Conservation (phyloP, 2,888 invertebrate species). For the Altica lythri region DNA sequence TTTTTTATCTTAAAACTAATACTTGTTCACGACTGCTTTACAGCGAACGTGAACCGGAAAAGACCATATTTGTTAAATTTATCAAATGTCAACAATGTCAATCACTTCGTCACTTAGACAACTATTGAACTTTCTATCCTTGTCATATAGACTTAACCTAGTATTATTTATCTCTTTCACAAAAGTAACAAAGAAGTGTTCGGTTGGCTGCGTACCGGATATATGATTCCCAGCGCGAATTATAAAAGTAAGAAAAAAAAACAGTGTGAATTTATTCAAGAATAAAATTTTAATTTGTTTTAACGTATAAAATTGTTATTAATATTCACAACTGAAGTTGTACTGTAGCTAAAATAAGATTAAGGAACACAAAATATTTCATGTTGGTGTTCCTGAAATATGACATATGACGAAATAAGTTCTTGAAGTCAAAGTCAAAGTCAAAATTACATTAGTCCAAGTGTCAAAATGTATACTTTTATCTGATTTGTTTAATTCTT, state of each 20-base stretch:
- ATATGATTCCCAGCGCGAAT: no score
- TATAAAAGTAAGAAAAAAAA: no score
- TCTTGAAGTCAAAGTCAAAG: slow-evolving; percentile 7
- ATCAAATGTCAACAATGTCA: slow-evolving; percentile 8
- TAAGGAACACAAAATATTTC: neutral
- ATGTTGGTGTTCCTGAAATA: neutral
- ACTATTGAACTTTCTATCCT: neutral
- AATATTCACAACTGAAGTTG: no score
- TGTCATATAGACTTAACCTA: neutral
- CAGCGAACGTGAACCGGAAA: slow-evolving; percentile 58
- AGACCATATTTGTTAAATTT: slow-evolving; percentile 50
- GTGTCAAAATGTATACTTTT: slow-evolving; percentile 17
- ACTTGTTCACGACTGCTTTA: slow-evolving; percentile 48
- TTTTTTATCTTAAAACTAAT: slow-evolving; percentile 35
- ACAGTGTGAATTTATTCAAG: no score
- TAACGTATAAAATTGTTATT: no score
- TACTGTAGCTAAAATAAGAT: no score
- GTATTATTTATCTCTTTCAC: neutral
- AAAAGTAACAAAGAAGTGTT: no score
- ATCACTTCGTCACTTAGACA: no score
- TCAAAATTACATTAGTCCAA: slow-evolving; percentile 12
- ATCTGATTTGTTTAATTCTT: slow-evolving; percentile 5
- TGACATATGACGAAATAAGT: neutral
- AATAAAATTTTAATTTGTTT: no score
- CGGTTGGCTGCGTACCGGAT: no score